Base-by-base conservation (phyloP, 2,888 invertebrate species). In the Brassicogethes aeneus region DNA sequence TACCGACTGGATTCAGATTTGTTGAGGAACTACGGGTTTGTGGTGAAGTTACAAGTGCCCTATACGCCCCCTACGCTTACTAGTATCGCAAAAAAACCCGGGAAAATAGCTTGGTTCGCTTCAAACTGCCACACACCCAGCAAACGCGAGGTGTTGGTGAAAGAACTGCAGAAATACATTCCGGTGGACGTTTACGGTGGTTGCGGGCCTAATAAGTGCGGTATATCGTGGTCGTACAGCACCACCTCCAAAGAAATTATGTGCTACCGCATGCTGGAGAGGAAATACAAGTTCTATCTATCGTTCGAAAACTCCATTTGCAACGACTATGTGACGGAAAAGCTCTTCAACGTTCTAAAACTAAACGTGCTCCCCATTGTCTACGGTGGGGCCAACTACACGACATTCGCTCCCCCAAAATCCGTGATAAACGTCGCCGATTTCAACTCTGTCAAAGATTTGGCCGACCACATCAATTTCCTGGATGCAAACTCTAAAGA, bases 281-380 rank as follows among this genome's bases (percentile, higher is more conserved):
- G 68, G 34, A 68, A 75, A 39, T 85, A 85, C 60, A 82, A 77
- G 57, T 85, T 85, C 59, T 84, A 84, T 54, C 62, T 85, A 33
- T 74, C 76, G 1, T 77, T 85, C 55, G 85, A 85, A 62, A 84
- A 85, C 61, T 81, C 82, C 8, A 68, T 82, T 44, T 78, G 82
- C 50, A 59, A 70, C 39, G 79, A 80, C 58, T 80, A 80, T 59
- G 76, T 79, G 36, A 78, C 79, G 2, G 79, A 80, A 58, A 72
- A 76, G 52, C 74, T 84, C 47, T 74, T 77, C 57, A 66, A 70
- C 49, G 69, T 68, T 1, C 68, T 71, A 49, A 70, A 76, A 41
- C 73, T 77, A 61, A 71, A 77, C 56, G 71, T 79, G 7, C 68
- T 82, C 2, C 82, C 82, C 0, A 72, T 82, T 33, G 82, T 81